Percentiles rank a stretch among this genome's conserved stretches.
Evolutionary conservation across 2,113 vertebrate species (phyloP).

Genomic region (Datnioides undecimradiatus): DNA sequence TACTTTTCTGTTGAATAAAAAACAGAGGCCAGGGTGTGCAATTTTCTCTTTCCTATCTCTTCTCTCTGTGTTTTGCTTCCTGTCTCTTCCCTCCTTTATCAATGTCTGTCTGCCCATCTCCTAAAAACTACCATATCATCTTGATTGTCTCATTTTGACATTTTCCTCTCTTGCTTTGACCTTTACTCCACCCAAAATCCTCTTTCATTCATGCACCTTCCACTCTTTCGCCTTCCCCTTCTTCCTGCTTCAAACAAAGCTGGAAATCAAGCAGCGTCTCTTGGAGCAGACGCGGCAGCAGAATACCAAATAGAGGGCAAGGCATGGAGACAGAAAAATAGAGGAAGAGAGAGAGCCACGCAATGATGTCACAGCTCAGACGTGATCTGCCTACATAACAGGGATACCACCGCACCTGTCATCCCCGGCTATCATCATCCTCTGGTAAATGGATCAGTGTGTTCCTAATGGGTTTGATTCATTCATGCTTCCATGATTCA

Average conservation of each 20-base stretch:
- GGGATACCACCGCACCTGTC: conserved; percentile 33
- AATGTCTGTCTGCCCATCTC: not conserved
- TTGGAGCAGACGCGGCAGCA: conserved; percentile 25
- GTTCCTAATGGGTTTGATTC: conserved; percentile 2
- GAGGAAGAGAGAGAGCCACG: conserved; percentile 3
- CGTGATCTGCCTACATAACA: conserved; percentile 67
- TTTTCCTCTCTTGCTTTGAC: not conserved
- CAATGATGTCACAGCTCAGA: conserved; percentile 63
- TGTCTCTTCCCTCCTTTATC: not conserved
- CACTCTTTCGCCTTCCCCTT: not conserved
- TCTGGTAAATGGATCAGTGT: conserved; percentile 16
- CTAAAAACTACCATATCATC: not conserved
- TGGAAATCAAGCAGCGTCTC: conserved; percentile 40
- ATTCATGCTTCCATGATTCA: conserved; percentile 1
- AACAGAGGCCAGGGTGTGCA: conserved; percentile 26
- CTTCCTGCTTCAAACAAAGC: conserved; percentile 9
- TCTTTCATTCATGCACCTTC: conserved; percentile 13
- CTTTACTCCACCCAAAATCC: not conserved
- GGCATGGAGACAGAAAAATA: conserved; percentile 21
- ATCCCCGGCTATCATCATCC: not conserved
- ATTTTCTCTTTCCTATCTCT: not conserved
- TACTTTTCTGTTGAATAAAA: conserved; percentile 57
- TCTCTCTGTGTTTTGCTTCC: not conserved
- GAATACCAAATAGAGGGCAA: conserved; percentile 67
- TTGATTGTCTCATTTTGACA: not conserved